Evolutionary conservation across 2,797 vertebrate genomes (phyloP), one percentile per base, ranked within the genome.

Genomic region (Eulemur coronatus): DNA sequence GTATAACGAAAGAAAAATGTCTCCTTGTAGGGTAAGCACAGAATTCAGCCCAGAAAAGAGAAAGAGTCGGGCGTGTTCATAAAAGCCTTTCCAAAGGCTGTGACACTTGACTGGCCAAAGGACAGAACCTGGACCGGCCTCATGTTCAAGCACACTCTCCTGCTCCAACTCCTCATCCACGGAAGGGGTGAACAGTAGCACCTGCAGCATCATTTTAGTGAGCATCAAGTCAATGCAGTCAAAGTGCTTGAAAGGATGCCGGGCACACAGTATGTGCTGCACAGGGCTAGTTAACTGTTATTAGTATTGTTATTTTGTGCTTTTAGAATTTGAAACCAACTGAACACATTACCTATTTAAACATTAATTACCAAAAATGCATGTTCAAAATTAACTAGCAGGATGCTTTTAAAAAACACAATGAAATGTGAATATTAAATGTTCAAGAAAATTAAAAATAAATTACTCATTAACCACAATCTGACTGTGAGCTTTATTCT

Each of bases 381-480:
- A 79, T 65, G 18, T 17, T 84, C 69, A 41, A 89, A 85, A 81
- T 67, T 72, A 94, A 95, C 55, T 57, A 57, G 24, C 24, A 57
- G 55, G 55, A 57, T 4, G 55, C 55, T 57, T 57, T 57, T 26
- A 57, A 57, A 57, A 57, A 57, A 57, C 55, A 26, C 22, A 26
- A 57, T 73, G 13, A 50, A 80, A 59, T 73, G 28, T 73, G 24
- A 89, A 46, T 91, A 78, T 18, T 73, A 94, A 85, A 73, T 57
- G 38, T 85, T 86, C 72, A 95, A 61, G 50, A 84, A 87, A 95
- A 93, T 85, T 94, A 76, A 95, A 96, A 96, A 72, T 82, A 90
- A 91, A 88, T 89, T 73, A 75, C 24, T 65, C 35, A 88, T 84
- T 96, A 91, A 65, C 30, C 75, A 89, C 7, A n/a, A 69, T 78